A percentile compares a stretch with the other conserved stretches of the same genome.
Conservation (phyloP, 1,140 invertebrate species). For the Pantala flavescens region DNA sequence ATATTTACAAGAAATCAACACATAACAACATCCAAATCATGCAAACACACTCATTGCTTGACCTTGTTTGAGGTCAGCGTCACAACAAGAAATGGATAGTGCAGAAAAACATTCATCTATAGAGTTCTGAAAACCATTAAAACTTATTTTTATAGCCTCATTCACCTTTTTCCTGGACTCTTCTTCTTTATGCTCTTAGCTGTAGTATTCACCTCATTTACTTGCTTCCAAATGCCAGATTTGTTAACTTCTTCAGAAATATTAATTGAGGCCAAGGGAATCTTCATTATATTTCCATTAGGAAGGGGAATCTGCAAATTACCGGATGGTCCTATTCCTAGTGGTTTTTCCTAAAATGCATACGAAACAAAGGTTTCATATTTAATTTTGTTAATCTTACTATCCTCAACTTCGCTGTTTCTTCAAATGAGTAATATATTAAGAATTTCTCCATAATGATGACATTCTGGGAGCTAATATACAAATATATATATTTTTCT, state of each 20-base stretch:
- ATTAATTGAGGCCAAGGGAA: slow-evolving; percentile 76
- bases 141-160: slow-evolving; percentile 15
- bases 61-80: too few relatives aligned
- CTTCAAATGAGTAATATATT: too few relatives aligned
- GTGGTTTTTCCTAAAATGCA: not conserved
- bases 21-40: too few relatives aligned
- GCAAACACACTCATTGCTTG: too few relatives aligned
- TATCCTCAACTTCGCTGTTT: too few relatives aligned
- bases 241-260: slow-evolving; percentile 90
- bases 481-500: too few relatives aligned
- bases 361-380: not conserved
- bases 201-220: slow-evolving; percentile 50
- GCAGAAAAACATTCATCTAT: too few relatives aligned
- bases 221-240: slow-evolving; percentile 88
- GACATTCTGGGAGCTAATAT: too few relatives aligned
- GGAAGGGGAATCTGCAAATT: slow-evolving; percentile 79
- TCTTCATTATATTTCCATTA: slow-evolving; percentile 87
- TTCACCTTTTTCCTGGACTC: slow-evolving; percentile 34
- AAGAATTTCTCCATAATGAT: too few relatives aligned
- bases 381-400: not conserved
- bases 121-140: too few relatives aligned
- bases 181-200: slow-evolving; percentile 29
- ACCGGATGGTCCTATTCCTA: slow-evolving; percentile 36
- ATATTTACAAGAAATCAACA: too few relatives aligned
- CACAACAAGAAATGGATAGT: too few relatives aligned